A percentile compares a stretch with the other conserved stretches of the same genome.
phyloP scores from a whole-genome alignment of 2,113 vertebrate genomes.

The Petaurus breviceps region DNA sequence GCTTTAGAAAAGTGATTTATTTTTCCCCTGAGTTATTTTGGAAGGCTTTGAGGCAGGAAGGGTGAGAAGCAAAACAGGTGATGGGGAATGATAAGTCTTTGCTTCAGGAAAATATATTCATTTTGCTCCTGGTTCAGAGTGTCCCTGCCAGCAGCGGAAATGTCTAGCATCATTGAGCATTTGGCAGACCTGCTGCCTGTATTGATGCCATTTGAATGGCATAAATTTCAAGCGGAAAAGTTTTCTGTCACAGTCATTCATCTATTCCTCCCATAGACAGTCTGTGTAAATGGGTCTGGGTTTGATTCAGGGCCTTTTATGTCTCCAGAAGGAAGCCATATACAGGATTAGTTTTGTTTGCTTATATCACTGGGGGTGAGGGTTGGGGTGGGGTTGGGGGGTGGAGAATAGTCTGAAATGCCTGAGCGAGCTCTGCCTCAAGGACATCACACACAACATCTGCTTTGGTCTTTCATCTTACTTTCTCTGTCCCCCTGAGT shows the following conservation, averaged over 20 bases:
- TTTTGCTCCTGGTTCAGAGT: slow-evolving; percentile 51
- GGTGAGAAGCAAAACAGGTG: slow-evolving; percentile 22
- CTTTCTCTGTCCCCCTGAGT: background rate
- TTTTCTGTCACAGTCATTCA: slow-evolving; percentile 55
- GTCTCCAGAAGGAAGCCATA: slow-evolving; percentile 10
- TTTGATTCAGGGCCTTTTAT: slow-evolving; percentile 21
- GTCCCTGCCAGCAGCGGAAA: slow-evolving; percentile 62
- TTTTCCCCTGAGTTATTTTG: slow-evolving; percentile 16
- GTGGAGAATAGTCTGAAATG: slow-evolving; percentile 14
- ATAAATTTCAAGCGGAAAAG: slow-evolving; percentile 62
- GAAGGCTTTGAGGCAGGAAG: slow-evolving; percentile 4
- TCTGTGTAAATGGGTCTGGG: slow-evolving; percentile 2
- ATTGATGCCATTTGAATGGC: slow-evolving; percentile 62
- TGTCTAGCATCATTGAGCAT: slow-evolving; percentile 29
- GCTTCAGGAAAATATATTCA: slow-evolving; percentile 54
- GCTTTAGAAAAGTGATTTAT: slow-evolving; percentile 5
- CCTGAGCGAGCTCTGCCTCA: background rate
- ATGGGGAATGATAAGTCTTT: slow-evolving; percentile 50
- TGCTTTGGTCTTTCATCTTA: background rate
- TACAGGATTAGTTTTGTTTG: background rate
- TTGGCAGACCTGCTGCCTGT: slow-evolving; percentile 56
- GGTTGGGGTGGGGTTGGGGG: too few species aligned
- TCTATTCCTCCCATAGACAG: slow-evolving; percentile 52
- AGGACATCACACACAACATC: background rate
- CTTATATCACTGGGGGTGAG: background rate